Evolutionary conservation across 2,888 invertebrate species (phyloP).

Genomic region (Hedya salicella): DNA sequence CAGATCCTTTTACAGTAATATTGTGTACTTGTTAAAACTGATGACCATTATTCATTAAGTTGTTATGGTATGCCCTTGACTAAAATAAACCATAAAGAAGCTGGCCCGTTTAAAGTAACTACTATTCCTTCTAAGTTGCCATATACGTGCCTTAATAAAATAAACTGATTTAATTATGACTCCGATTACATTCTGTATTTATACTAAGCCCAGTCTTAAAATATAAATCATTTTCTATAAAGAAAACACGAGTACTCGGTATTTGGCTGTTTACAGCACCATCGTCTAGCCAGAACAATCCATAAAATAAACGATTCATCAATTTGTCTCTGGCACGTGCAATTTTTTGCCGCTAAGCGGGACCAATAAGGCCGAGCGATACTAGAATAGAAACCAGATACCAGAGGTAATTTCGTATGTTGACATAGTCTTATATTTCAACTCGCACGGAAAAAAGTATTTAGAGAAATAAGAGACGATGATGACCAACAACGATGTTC

Average conservation of each 20-base stretch:
- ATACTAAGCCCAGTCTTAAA: too few relatives aligned
- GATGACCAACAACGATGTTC: conserved; percentile 20
- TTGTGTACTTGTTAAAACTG: too few relatives aligned
- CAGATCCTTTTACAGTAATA: too few relatives aligned
- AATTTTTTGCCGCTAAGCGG: conserved; percentile 21
- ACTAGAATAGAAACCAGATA: conserved; percentile 41
- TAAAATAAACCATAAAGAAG: too few relatives aligned
- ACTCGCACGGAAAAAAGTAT: conserved; percentile 27
- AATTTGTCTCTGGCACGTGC: conserved; percentile 28
- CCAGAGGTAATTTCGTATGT: conserved; percentile 33
- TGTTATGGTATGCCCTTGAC: too few relatives aligned
- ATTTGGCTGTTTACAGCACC: background rate
- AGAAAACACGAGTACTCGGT: background rate
- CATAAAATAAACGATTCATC: conserved; percentile 7
- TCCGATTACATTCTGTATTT: too few relatives aligned
- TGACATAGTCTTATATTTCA: conserved; percentile 37
- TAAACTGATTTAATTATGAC: too few relatives aligned
- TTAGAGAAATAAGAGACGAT: conserved; percentile 34
- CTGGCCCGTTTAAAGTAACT: too few relatives aligned
- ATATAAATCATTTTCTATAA: background rate
- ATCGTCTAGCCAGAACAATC: conserved; percentile 6
- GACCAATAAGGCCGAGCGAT: conserved; percentile 16
- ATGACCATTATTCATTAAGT: too few relatives aligned
- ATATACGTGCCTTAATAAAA: too few relatives aligned
- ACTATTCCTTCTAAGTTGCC: too few relatives aligned